These are phyloP conservation scores for Drosophila sulfurigaster DNA, from an alignment of 1,140 invertebrate genomes.

Conservation along the genomic window DNA sequence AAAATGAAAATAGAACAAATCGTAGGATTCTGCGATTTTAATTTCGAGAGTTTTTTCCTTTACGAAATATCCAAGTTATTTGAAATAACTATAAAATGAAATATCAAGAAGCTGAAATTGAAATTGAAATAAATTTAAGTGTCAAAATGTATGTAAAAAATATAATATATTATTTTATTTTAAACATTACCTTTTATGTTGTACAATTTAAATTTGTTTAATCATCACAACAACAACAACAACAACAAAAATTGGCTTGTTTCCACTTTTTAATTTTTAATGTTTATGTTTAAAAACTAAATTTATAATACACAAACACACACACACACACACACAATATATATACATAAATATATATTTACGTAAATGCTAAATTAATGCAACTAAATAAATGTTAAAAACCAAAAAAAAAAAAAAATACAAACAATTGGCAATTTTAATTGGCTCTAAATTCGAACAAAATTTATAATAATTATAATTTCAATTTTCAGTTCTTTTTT, in stretches of 20 bases:
- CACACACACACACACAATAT: conserved; percentile 45
- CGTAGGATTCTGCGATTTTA: conserved; percentile 14
- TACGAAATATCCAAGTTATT: conserved; percentile 70
- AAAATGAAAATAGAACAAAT: conserved; percentile 12
- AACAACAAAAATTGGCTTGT: conserved; percentile 70
- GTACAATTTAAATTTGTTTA: conserved; percentile 50
- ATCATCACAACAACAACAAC: conserved; percentile 43
- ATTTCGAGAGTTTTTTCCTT: conserved; percentile 22
- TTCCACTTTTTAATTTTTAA: conserved; percentile 77
- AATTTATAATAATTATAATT: conserved; percentile 1
- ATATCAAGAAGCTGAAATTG: conserved; percentile 34
- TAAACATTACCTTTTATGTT: conserved; percentile 53
- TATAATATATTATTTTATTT: conserved; percentile 68
- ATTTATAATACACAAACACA: conserved; percentile 41
- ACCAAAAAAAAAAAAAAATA: conserved; percentile 72
- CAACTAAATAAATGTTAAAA: conserved; percentile 83
- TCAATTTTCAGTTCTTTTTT: conserved; percentile 28
- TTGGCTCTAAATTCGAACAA: conserved; percentile 42
- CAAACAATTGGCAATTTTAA: conserved; percentile 72
- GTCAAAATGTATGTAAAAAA: conserved; percentile 31
- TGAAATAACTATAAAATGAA: conserved; percentile 78
- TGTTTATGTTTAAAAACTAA: conserved; percentile 62
- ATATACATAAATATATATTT: conserved; percentile 71
- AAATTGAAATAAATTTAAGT: conserved; percentile 57
- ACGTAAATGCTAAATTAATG: conserved; percentile 74